Conservation (phyloP, 2,113 vertebrate species). For the Collichthys lucidus region DNA sequence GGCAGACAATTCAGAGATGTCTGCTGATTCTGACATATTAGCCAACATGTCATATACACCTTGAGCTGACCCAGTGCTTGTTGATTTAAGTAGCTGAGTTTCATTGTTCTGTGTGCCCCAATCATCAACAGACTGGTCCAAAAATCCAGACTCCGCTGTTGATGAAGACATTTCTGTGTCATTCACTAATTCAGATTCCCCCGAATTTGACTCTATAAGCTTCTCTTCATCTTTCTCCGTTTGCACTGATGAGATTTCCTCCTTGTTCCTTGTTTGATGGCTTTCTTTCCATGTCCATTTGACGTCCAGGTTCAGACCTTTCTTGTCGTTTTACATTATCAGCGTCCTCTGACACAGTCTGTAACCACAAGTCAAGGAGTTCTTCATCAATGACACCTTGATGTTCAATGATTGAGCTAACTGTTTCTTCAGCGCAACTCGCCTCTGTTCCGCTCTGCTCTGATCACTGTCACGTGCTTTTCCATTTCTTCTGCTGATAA, state of each 20-base stretch:
- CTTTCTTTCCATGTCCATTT: neutral
- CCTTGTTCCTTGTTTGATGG: neutral
- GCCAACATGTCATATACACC: neutral
- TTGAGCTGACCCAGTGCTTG: neutral
- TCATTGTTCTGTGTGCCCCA: slow-evolving; percentile 13
- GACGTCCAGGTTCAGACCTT: slow-evolving; percentile 20
- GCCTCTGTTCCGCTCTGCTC: neutral
- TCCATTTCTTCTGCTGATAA: neutral
- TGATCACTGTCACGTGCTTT: slow-evolving; percentile 7
- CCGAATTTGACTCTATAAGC: slow-evolving; percentile 2
- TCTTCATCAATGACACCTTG: slow-evolving; percentile 62
- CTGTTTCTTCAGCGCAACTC: neutral
- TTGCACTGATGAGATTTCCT: neutral
- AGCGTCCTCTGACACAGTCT: slow-evolving; percentile 25
- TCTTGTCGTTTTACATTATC: slow-evolving; percentile 1
- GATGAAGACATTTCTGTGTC: slow-evolving; percentile 47
- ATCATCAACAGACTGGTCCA: slow-evolving; percentile 28
- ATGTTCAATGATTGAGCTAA: neutral
- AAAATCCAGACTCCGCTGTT: slow-evolving; percentile 44
- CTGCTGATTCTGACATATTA: slow-evolving; percentile 6
- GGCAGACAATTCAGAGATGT: neutral
- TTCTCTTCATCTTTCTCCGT: slow-evolving; percentile 18
- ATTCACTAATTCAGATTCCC: slow-evolving; percentile 21
- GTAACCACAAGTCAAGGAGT: slow-evolving; percentile 61
- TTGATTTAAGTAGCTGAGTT: neutral